phyloP scores from a whole-genome alignment of 2,888 invertebrate species.

The Pandemis cinnamomeana region DNA sequence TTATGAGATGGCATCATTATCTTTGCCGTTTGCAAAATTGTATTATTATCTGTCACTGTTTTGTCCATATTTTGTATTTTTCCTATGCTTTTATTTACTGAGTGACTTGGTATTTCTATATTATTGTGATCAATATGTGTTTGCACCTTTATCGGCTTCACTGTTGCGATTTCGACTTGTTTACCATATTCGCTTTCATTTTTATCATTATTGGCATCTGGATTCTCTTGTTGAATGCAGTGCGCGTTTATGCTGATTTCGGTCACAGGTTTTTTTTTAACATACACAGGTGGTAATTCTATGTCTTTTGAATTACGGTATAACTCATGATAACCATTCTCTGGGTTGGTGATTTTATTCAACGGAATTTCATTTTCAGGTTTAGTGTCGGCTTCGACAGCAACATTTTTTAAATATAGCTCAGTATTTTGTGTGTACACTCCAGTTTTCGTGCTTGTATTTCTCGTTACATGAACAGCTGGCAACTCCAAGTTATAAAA shows the following conservation, averaged over 20 bases:
- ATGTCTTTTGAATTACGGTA: not conserved
- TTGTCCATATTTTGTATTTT: not conserved
- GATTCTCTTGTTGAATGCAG: not conserved
- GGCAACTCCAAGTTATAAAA: slow-evolving; percentile 42
- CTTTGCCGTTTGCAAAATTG: not conserved
- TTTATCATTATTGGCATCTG: not conserved
- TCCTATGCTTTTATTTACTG: not conserved
- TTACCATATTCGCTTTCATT: not conserved
- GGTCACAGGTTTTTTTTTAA: not conserved
- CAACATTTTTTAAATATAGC: not conserved
- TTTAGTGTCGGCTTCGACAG: not conserved
- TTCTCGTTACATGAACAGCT: slow-evolving; percentile 15
- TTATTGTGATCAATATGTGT: not conserved
- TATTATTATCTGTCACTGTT: not conserved
- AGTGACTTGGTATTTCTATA: not conserved
- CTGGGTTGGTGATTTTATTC: not conserved
- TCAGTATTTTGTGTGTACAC: not conserved
- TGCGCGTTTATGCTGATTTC: not conserved
- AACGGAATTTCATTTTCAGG: not conserved
- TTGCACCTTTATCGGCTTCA: not conserved
- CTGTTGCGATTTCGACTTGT: not conserved
- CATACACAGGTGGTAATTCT: not conserved
- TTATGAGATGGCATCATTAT: not conserved
- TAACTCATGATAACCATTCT: not conserved
- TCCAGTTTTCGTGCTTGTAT: not conserved